Percentiles rank a stretch among this genome's conserved stretches.
Conservation (phyloP, 1,140 invertebrate species). For the Luehdorfia chinensis region DNA sequence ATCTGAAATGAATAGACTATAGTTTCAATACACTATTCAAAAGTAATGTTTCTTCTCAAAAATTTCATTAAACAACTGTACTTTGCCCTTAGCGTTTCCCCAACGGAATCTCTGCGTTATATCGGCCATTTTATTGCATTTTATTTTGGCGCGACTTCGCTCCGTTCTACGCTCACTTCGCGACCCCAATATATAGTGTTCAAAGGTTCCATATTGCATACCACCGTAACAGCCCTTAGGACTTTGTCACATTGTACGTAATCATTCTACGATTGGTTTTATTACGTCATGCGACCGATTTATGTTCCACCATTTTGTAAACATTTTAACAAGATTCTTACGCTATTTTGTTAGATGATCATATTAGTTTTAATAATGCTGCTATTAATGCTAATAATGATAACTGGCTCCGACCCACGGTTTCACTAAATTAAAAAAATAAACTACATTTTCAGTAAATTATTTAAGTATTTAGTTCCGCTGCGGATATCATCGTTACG, state of each 20-base stretch:
- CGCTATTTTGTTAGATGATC: constrained; percentile 1
- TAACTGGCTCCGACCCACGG: too few relatives aligned
- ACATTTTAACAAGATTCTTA: constrained; percentile 15
- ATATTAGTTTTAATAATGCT: background rate
- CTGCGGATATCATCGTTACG: too few relatives aligned
- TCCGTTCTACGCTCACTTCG: constrained; percentile 16
- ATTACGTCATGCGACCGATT: constrained; percentile 27
- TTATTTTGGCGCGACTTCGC: constrained; percentile 38
- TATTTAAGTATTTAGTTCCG: too few relatives aligned
- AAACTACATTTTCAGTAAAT: too few relatives aligned
- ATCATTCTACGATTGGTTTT: constrained; percentile 21
- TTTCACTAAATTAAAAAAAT: too few relatives aligned
- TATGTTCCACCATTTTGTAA: constrained; percentile 28
- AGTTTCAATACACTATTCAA: too few relatives aligned
- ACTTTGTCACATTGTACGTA: constrained; percentile 25
- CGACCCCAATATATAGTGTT: constrained; percentile 14
- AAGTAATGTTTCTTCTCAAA: too few relatives aligned
- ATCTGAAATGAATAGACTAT: too few relatives aligned
- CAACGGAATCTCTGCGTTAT: constrained; percentile 34
- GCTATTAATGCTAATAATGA: too few relatives aligned
- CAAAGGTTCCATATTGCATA: constrained; percentile 21
- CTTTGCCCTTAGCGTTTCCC: constrained; percentile 24
- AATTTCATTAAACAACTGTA: constrained; percentile 19
- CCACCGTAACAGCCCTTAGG: constrained; percentile 20
- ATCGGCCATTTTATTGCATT: constrained; percentile 52